Evolutionary conservation across 2,888 invertebrate species (phyloP).

Genomic region (Scaptomyza parva): DNA sequence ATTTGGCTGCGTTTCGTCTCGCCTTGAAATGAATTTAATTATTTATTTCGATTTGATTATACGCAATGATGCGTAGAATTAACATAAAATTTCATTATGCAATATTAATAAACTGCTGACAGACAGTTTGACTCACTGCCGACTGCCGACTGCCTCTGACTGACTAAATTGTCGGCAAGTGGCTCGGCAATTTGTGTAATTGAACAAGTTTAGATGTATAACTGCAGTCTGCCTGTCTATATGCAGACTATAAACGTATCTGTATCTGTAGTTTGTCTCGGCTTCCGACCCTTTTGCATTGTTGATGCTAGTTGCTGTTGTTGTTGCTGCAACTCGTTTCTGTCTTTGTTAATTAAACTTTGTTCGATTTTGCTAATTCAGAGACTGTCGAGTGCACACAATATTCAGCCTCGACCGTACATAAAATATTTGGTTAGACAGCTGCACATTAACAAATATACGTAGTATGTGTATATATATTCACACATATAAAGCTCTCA

Average conservation of each 20-base stretch:
- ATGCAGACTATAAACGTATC: background rate
- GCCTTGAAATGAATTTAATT: slow-evolving; percentile 81
- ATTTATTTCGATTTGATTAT: slow-evolving; percentile 84
- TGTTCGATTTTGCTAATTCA: slow-evolving; percentile 50
- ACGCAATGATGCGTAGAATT: slow-evolving; percentile 84
- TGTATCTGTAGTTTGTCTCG: slow-evolving; percentile 2
- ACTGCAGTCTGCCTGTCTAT: slow-evolving; percentile 7
- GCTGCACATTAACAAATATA: slow-evolving; percentile 49
- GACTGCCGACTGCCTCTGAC: no score
- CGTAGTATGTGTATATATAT: background rate
- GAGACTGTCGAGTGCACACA: slow-evolving; percentile 49
- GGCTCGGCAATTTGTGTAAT: slow-evolving; percentile 74
- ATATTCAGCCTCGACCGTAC: slow-evolving; percentile 35
- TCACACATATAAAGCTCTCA: slow-evolving; percentile 24
- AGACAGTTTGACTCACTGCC: slow-evolving; percentile 45
- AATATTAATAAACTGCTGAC: slow-evolving; percentile 77
- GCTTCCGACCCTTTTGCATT: slow-evolving; percentile 14
- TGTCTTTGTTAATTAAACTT: slow-evolving; percentile 70
- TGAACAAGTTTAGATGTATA: slow-evolving; percentile 52
- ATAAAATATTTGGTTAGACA: slow-evolving; percentile 58
- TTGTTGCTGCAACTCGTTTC: slow-evolving; percentile 23
- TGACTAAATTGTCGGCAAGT: slow-evolving; percentile 29
- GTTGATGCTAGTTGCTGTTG: slow-evolving; percentile 7
- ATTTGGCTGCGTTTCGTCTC: slow-evolving; percentile 57
- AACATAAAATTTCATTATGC: slow-evolving; percentile 84